These are phyloP conservation scores for Pocillopora grandis DNA, from an alignment of 92 coral and sea anemone genomes.

Conservation along the genomic window DNA sequence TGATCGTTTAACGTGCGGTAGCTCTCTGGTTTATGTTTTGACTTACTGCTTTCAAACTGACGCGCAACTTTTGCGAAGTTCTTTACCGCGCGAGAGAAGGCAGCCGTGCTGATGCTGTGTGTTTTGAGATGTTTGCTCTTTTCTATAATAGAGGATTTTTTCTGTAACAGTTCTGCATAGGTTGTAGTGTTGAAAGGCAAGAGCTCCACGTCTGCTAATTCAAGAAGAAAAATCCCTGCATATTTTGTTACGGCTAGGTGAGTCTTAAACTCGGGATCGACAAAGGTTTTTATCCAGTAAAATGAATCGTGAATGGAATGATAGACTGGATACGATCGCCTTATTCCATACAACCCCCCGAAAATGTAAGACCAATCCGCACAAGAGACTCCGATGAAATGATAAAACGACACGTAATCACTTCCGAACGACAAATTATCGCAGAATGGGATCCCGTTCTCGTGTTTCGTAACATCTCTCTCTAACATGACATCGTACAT, in stretches of 20 bases:
- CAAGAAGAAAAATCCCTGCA: conserved; percentile 64
- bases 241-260: conserved; percentile 87
- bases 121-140: conserved; percentile 21
- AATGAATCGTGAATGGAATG: conserved; percentile 81
- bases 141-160: conserved; percentile 28
- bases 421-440: conserved; percentile 77
- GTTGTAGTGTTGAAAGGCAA: conserved; percentile 81
- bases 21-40: conserved; percentile 16
- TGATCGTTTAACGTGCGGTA: conserved; percentile 81
- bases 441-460: conserved; percentile 48
- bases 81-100: conserved; percentile 58
- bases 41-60: conserved; percentile 51
- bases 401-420: conserved; percentile 86
- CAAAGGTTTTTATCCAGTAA: conserved; percentile 81
- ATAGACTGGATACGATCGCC: conserved; percentile 86
- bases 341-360: conserved; percentile 61
- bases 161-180: conserved; percentile 42
- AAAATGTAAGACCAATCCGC: conserved; percentile 92
- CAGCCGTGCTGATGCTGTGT: conserved; percentile 44
- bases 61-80: conserved; percentile 53
- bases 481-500: conserved; percentile 90
- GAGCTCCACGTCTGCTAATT: conserved; percentile 60
- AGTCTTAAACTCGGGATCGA: conserved; percentile 87
- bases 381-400: conserved; percentile 78
- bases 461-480: conserved; percentile 65